Percentiles rank a stretch among this genome's conserved stretches.
These are phyloP conservation scores for Drosophila burlai DNA, from an alignment of 1,140 invertebrate species.

Conservation along the genomic window DNA sequence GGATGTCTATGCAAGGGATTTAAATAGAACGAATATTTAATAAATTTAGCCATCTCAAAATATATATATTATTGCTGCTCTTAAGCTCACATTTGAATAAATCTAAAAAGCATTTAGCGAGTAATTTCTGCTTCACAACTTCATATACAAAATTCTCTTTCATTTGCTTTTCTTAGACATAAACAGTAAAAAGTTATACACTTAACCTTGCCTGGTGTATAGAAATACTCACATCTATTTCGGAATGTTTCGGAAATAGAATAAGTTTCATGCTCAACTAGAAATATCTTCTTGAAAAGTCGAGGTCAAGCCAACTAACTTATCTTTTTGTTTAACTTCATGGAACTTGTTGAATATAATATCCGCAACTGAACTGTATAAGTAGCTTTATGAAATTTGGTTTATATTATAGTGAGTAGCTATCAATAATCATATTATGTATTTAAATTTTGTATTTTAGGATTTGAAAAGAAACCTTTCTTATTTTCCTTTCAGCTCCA, in stretches of 20 bases:
- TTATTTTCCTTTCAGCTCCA: slow-evolving; percentile 15
- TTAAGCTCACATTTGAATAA: neutral
- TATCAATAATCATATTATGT: no score
- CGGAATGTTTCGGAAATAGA: slow-evolving; percentile 7
- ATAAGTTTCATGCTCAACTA: neutral
- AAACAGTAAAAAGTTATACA: neutral
- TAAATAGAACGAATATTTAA: slow-evolving; percentile 12
- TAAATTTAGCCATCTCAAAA: neutral
- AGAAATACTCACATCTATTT: neutral
- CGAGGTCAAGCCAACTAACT: neutral
- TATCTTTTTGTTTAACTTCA: neutral
- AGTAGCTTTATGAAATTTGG: neutral
- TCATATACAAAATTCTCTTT: no score
- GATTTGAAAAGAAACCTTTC: no score
- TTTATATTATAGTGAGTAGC: neutral
- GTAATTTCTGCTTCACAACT: neutral
- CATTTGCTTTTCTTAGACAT: neutral
- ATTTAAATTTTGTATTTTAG: neutral
- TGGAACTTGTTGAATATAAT: neutral
- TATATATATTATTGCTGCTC: neutral
- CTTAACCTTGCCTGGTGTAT: neutral
- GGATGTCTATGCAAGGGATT: slow-evolving; percentile 4
- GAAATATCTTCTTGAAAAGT: neutral
- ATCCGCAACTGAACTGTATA: neutral
- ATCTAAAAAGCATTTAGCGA: neutral